Conservation (phyloP, 2,888 invertebrate genomes). For the Stegophylla sp. region DNA sequence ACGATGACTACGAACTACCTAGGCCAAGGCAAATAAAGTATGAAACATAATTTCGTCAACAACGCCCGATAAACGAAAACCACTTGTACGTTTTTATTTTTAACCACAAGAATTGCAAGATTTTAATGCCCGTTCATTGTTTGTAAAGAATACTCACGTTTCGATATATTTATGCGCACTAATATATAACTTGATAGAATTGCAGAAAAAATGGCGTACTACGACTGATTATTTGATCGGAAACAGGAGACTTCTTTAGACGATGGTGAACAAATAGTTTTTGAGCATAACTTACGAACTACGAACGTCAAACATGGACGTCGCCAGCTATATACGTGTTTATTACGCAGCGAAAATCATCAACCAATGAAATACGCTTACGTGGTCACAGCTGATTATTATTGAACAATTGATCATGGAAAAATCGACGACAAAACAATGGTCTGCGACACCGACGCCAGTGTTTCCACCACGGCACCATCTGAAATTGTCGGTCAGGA, state of each 20-base stretch:
- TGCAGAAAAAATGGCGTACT: too few species aligned
- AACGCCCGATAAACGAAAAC: too few species aligned
- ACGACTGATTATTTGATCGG: too few species aligned
- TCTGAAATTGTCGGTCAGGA: too few species aligned
- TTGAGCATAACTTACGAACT: neutral
- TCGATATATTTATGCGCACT: constrained; percentile 76
- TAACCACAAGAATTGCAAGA: too few species aligned
- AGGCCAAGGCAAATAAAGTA: too few species aligned
- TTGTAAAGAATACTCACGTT: neutral
- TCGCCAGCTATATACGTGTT: neutral
- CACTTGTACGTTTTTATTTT: too few species aligned
- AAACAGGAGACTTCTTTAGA: neutral
- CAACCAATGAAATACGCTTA: constrained; percentile 5
- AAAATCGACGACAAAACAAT: neutral
- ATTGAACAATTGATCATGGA: neutral
- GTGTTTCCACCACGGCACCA: too few species aligned
- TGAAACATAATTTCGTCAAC: too few species aligned
- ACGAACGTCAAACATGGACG: neutral
- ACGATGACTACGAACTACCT: too few species aligned
- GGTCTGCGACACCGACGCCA: neutral
- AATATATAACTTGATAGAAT: too few species aligned
- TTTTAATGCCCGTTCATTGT: too few species aligned
- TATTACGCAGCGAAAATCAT: neutral
- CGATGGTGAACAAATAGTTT: neutral
- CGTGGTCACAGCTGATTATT: neutral